Conservation (phyloP, 2,113 vertebrate genomes). For the Opisthocomus hoazin region DNA sequence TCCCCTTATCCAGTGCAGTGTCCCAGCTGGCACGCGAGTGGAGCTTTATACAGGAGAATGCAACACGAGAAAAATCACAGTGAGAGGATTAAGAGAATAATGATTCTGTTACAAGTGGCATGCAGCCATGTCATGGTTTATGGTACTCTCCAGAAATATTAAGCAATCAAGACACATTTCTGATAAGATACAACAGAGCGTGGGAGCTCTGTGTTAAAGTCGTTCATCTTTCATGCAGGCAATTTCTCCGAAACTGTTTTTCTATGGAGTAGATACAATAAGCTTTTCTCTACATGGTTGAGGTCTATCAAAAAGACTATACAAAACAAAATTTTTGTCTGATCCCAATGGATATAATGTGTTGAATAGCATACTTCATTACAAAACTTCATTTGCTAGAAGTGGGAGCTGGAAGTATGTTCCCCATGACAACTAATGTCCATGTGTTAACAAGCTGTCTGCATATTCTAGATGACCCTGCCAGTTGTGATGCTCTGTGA, state of each 20-base stretch:
- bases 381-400: background rate
- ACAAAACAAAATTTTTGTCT: background rate
- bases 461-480: background rate
- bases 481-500: background rate
- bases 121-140: background rate
- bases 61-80: background rate
- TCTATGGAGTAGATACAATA: background rate
- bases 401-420: background rate
- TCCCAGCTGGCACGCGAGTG: background rate
- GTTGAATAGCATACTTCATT: background rate
- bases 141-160: background rate
- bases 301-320: background rate
- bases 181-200: background rate
- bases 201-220: background rate
- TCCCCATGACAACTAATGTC: background rate
- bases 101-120: background rate
- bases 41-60: background rate
- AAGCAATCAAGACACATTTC: background rate
- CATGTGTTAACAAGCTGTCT: background rate
- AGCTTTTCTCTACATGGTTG: background rate
- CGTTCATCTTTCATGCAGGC: background rate
- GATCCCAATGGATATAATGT: background rate
- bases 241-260: background rate
- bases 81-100: constrained; percentile 2
- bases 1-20: background rate